phyloP scores from a whole-genome alignment of 2,797 vertebrate species.

The Gobionotothen gibberifrons region DNA sequence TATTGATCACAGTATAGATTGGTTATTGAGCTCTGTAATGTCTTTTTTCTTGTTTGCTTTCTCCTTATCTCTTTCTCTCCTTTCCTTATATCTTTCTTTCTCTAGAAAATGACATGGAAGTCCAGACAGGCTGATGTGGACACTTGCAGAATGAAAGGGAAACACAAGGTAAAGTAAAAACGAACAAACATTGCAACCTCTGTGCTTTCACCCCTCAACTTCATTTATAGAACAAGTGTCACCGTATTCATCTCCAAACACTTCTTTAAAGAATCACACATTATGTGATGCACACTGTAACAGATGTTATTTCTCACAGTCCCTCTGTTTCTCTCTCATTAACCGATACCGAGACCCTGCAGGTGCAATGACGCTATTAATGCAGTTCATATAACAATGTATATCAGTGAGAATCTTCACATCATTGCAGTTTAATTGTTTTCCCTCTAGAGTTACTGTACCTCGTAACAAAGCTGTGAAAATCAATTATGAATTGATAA shows the following conservation, averaged over 20 bases:
- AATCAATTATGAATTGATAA: slow-evolving; percentile 26
- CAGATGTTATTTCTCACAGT: slow-evolving; percentile 27
- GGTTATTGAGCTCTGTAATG: slow-evolving; percentile 51
- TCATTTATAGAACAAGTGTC: slow-evolving; percentile 48
- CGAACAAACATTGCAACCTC: not conserved
- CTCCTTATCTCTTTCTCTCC: slow-evolving; percentile 4
- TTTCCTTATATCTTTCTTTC: slow-evolving; percentile 6
- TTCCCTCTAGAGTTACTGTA: slow-evolving; percentile 12
- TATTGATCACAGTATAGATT: slow-evolving; percentile 70
- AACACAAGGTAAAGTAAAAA: slow-evolving; percentile 91
- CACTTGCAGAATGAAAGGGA: slow-evolving; percentile 99
- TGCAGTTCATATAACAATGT: slow-evolving; percentile 40
- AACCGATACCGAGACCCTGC: slow-evolving; percentile 24
- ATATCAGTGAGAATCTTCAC: slow-evolving; percentile 42
- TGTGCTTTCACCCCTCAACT: not conserved
- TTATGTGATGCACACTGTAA: slow-evolving; percentile 34
- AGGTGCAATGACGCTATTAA: slow-evolving; percentile 42
- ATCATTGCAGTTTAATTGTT: slow-evolving; percentile 24
- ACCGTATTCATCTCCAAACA: slow-evolving; percentile 27
- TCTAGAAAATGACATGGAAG: slow-evolving; percentile 98
- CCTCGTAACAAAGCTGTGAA: not conserved
- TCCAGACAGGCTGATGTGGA: slow-evolving; percentile 97
- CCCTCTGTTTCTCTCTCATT: not conserved
- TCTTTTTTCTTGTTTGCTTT: slow-evolving; percentile 16
- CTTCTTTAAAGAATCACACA: slow-evolving; percentile 23